phyloP scores from a whole-genome alignment of 2,113 vertebrate species.

The Notarius quadriscutis region DNA sequence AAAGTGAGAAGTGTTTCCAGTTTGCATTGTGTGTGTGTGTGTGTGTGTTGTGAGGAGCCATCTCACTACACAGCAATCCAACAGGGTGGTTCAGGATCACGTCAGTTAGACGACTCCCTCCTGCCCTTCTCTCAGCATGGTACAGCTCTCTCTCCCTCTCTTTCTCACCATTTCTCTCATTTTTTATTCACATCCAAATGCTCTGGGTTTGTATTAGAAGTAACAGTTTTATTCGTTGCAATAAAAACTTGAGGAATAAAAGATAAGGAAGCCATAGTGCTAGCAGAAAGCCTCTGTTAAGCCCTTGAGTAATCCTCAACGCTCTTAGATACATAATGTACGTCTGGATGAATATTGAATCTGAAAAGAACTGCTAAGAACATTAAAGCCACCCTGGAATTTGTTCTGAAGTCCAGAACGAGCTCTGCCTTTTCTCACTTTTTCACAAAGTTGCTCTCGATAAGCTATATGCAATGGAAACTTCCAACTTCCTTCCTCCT shows the following conservation, averaged over 20 bases:
- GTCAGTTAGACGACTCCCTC: constrained; percentile 47
- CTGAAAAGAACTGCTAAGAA: not conserved
- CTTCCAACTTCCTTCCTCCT: no score
- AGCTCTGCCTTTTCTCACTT: not conserved
- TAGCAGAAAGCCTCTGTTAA: not conserved
- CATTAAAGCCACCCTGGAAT: not conserved
- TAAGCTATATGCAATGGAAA: not conserved
- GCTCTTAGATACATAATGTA: constrained; percentile 5
- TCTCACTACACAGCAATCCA: not conserved
- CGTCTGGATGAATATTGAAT: not conserved
- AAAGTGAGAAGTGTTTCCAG: not conserved
- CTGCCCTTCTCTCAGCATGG: constrained; percentile 7
- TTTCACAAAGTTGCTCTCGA: not conserved
- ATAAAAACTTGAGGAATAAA: constrained; percentile 10
- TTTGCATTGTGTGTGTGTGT: not conserved
- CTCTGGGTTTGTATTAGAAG: not conserved
- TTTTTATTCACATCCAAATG: not conserved
- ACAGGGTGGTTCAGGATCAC: constrained; percentile 46
- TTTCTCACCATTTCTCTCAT: not conserved
- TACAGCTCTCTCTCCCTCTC: not conserved
- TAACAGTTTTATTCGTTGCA: not conserved
- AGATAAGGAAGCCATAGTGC: not conserved
- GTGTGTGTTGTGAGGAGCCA: constrained; percentile 4
- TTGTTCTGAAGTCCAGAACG: not conserved
- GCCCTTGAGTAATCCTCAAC: not conserved